Conservation (phyloP, 2,113 vertebrate species). For the Aspiorhynchus laticeps region DNA sequence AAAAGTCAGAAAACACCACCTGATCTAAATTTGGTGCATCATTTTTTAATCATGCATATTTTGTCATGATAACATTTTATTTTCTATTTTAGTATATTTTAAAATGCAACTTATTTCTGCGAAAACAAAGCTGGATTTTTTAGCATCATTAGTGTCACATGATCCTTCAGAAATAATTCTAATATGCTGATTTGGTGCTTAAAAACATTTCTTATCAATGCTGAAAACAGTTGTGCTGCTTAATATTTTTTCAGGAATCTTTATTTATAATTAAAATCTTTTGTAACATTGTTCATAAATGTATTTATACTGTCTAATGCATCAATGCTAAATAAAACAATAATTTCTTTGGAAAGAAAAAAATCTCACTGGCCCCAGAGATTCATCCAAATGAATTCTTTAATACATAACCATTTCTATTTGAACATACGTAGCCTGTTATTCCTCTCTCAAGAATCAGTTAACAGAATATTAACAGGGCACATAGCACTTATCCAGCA, state of each 20-base stretch:
- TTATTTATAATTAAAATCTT: too few species aligned
- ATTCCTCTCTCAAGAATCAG: not conserved
- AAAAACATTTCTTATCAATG: not conserved
- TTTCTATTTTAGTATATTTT: too few species aligned
- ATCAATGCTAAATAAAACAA: too few species aligned
- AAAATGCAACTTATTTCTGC: too few species aligned
- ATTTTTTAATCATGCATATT: not conserved
- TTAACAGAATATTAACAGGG: not conserved
- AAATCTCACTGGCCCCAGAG: not conserved
- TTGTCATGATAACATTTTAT: not conserved
- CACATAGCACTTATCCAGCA: not conserved
- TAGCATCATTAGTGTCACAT: too few species aligned
- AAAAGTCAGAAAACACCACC: constrained; percentile 10
- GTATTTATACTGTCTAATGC: too few species aligned
- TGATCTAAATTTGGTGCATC: not conserved
- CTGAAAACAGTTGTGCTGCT: not conserved
- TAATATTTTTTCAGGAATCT: not conserved
- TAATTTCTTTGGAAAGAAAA: too few species aligned
- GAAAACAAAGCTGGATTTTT: too few species aligned
- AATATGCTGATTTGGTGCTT: too few species aligned
- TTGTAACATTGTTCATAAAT: too few species aligned
- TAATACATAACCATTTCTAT: not conserved
- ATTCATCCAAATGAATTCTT: not conserved
- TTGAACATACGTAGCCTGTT: not conserved
- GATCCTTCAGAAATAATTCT: too few species aligned